Conservation (phyloP, 2,888 invertebrate species). For the Drosophila flavopinicola region DNA sequence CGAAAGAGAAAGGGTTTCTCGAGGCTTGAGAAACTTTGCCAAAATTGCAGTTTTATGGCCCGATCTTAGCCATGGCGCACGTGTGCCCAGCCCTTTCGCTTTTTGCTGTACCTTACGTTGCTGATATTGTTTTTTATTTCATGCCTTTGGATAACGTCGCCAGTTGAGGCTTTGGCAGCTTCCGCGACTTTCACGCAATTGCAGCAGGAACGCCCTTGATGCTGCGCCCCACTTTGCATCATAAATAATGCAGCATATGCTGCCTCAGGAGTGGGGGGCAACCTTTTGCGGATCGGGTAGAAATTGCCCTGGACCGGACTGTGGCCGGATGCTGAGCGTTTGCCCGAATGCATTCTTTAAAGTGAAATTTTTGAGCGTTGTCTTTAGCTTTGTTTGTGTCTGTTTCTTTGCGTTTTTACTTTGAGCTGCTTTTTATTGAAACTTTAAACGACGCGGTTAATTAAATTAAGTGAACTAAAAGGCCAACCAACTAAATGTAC, state of each 20-base stretch:
- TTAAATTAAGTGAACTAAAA: conserved; percentile 76
- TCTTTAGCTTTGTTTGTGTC: conserved; percentile 21
- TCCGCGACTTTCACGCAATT: conserved; percentile 76
- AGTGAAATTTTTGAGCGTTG: conserved; percentile 63
- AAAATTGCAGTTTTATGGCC: conserved; percentile 75
- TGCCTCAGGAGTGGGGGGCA: conserved; percentile 15
- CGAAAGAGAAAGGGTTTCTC: conserved; percentile 76
- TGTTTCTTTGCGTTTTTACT: conserved; percentile 7
- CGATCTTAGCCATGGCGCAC: conserved; percentile 59
- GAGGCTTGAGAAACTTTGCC: conserved; percentile 64
- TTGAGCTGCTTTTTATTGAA: conserved; percentile 40
- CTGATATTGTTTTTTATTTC: conserved; percentile 13
- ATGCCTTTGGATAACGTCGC: conserved; percentile 53
- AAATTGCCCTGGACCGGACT: conserved; percentile 22
- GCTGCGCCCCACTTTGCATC: conserved; percentile 64
- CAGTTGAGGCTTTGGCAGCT: conserved; percentile 52
- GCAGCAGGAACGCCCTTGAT: conserved; percentile 58
- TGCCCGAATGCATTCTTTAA: conserved; percentile 71
- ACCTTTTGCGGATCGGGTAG: conserved; percentile 18
- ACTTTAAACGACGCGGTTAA: conserved; percentile 64
- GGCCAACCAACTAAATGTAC: conserved; percentile 57
- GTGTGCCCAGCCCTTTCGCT: conserved; percentile 75
- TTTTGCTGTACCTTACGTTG: conserved; percentile 47
- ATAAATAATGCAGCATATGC: conserved; percentile 50
- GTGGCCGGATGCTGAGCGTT: conserved; percentile 52